Conservation (phyloP, 2,888 invertebrate species). For the Meta bourneti region DNA sequence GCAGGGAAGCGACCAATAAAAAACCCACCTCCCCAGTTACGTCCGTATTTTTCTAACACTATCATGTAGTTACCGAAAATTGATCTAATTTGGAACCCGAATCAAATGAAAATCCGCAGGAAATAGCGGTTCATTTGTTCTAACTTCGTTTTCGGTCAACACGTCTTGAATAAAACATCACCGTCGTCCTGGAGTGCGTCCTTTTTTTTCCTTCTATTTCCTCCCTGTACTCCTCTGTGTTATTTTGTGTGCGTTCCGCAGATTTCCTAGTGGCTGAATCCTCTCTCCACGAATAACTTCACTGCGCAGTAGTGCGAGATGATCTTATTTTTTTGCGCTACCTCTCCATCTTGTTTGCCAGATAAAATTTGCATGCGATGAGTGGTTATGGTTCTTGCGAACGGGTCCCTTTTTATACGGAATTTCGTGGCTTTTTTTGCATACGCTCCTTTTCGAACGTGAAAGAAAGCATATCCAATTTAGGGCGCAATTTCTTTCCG, state of each 20-base stretch:
- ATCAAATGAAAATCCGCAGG: constrained; percentile 74
- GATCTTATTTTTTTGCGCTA: constrained; percentile 43
- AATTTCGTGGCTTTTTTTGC: constrained; percentile 1
- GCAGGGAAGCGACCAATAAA: constrained; percentile 7
- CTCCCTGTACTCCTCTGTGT: constrained; percentile 19
- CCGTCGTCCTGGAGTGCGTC: constrained; percentile 18
- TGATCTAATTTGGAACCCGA: constrained; percentile 71
- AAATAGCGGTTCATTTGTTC: constrained; percentile 70
- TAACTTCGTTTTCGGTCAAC: constrained; percentile 76
- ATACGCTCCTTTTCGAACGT: too few species aligned
- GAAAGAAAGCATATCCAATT: neutral
- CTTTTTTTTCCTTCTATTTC: constrained; percentile 24
- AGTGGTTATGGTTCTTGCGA: constrained; percentile 42
- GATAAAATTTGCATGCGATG: constrained; percentile 66
- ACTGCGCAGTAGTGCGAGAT: constrained; percentile 40
- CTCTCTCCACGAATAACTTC: constrained; percentile 36
- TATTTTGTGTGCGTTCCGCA: constrained; percentile 56
- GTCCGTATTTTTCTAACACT: constrained; percentile 71
- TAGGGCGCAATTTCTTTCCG: neutral
- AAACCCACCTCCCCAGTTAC: constrained; percentile 16
- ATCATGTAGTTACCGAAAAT: constrained; percentile 77
- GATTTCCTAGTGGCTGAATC: constrained; percentile 50
- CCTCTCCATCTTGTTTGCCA: constrained; percentile 6
- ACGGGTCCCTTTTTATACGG: neutral
- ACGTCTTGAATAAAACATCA: constrained; percentile 77